A percentile compares a stretch with the other conserved stretches of the same genome.
These are phyloP conservation scores for Neotoxoptera formosana DNA, from an alignment of 1,140 invertebrate species.

Conservation along the genomic window DNA sequence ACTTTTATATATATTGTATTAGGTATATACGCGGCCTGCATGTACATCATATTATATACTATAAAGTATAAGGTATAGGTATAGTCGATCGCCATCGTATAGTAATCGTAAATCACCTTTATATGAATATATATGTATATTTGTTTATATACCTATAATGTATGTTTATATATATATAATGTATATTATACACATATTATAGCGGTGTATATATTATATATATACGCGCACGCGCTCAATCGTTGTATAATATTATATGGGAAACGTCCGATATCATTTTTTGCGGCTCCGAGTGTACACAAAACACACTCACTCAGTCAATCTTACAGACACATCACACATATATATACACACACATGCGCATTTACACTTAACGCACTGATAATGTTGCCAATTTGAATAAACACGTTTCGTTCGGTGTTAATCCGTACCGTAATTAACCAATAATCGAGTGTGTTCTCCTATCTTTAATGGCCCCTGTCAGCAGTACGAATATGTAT, in stretches of 20 bases:
- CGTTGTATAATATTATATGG: not conserved
- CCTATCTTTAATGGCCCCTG: constrained; percentile 14
- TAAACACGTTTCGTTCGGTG: constrained; percentile 40
- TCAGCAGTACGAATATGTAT: not conserved
- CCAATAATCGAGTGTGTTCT: constrained; percentile 21
- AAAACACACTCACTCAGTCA: not conserved
- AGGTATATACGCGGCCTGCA: not conserved
- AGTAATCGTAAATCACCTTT: not conserved
- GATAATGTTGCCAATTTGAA: constrained; percentile 30
- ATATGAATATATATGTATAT: not conserved
- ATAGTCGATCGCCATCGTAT: too few species aligned
- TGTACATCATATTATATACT: not conserved
- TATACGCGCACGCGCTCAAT: too few species aligned
- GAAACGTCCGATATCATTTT: constrained; percentile 5
- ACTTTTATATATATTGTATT: not conserved
- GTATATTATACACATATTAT: too few species aligned
- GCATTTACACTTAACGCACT: not conserved
- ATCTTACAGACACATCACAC: not conserved
- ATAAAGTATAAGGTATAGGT: not conserved
- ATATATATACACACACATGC: not conserved
- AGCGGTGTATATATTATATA: not conserved
- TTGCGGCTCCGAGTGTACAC: too few species aligned
- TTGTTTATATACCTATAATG: not conserved
- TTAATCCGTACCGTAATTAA: constrained; percentile 45
- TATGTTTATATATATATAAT: not conserved